Conservation (phyloP, 2,888 invertebrate genomes). For the Myathropa florea region DNA sequence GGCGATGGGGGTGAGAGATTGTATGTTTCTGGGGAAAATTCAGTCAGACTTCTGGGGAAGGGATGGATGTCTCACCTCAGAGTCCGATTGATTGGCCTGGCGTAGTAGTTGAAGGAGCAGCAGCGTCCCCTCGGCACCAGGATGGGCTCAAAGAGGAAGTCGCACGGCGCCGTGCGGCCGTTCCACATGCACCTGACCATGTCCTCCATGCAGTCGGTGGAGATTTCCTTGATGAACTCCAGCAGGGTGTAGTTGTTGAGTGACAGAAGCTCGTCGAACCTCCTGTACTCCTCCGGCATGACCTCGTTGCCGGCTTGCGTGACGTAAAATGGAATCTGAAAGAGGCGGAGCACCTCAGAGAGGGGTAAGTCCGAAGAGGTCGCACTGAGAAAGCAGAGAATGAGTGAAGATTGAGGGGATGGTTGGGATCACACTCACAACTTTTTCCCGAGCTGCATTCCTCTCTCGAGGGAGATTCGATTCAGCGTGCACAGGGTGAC, state of each 20-base stretch:
- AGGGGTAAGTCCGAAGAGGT: background rate
- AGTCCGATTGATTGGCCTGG: constrained; percentile 75
- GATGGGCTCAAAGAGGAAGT: constrained; percentile 81
- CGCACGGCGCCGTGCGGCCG: constrained; percentile 82
- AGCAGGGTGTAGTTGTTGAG: constrained; percentile 72
- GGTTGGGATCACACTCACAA: constrained; percentile 76
- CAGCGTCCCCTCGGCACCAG: constrained; percentile 83
- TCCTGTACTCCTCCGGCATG: constrained; percentile 53
- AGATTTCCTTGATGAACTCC: constrained; percentile 75
- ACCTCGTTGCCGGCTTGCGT: constrained; percentile 59
- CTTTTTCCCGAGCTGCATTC: constrained; percentile 75
- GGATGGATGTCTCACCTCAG: constrained; percentile 64
- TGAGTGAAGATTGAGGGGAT: no score
- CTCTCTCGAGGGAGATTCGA: constrained; percentile 80
- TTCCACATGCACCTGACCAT: constrained; percentile 84
- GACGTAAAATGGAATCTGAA: constrained; percentile 72
- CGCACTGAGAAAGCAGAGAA: background rate
- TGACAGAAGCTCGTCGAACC: constrained; percentile 71
- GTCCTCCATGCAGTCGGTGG: constrained; percentile 82
- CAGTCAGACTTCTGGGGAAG: background rate
- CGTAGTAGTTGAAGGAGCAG: constrained; percentile 85
- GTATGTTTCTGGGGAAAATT: constrained; percentile 40
- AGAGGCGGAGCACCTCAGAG: constrained; percentile 58
- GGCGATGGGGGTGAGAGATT: constrained; percentile 73
- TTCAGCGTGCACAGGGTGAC: constrained; percentile 83